Evolutionary conservation across 1,140 invertebrate genomes (phyloP).

Genomic region (Ladona fulva): DNA sequence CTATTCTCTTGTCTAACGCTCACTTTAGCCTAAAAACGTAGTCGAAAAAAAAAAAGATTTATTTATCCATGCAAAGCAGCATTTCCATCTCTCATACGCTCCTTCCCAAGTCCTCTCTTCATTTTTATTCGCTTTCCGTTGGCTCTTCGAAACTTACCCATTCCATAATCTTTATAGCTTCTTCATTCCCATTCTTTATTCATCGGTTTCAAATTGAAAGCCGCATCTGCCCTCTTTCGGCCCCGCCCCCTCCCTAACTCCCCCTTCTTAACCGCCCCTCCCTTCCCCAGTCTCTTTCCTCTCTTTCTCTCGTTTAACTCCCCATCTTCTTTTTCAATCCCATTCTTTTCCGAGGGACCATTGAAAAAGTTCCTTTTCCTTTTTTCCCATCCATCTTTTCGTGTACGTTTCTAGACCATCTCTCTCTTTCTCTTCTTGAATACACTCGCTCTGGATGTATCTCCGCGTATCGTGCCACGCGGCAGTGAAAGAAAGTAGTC

Average conservation of each 20-base stretch:
- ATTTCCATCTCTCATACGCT: not conserved
- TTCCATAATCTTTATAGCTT: slow-evolving; percentile 3
- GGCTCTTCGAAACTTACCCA: not conserved
- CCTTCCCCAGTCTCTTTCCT: not conserved
- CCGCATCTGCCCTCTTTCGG: not conserved
- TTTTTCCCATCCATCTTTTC: not conserved
- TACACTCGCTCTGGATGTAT: no score
- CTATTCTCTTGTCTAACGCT: no score
- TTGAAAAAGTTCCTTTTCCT: not conserved
- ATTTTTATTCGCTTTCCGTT: not conserved
- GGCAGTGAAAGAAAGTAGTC: no score
- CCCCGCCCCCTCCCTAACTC: not conserved
- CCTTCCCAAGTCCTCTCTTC: not conserved
- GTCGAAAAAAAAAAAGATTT: no score
- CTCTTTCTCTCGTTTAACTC: not conserved
- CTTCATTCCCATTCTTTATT: slow-evolving; percentile 7
- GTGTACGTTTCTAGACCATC: not conserved
- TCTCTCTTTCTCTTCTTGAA: not conserved
- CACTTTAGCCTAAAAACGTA: no score
- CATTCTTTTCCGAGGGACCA: not conserved
- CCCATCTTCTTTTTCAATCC: not conserved
- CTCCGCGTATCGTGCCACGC: no score
- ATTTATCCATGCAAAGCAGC: not conserved
- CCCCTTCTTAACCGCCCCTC: not conserved
- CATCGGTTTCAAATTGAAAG: slow-evolving; percentile 9